Evolutionary conservation across 2,113 vertebrate genomes (phyloP).

Genomic region (Xiphophorus hellerii): DNA sequence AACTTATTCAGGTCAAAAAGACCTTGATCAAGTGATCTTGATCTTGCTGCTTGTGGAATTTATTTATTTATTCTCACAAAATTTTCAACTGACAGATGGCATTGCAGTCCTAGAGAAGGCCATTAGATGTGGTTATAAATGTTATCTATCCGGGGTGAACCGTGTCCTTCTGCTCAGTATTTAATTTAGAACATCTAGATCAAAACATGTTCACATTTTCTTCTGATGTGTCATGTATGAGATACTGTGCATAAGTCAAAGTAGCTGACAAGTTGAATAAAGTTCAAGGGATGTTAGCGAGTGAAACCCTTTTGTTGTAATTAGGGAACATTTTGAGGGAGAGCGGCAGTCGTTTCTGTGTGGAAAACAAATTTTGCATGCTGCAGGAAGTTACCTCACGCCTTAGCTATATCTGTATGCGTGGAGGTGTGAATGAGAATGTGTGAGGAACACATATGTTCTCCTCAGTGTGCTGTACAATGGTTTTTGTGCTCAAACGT

Average conservation of each 20-base stretch:
- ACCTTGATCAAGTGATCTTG: neutral
- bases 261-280: neutral
- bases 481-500: conserved; percentile 10
- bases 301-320: conserved; percentile 5
- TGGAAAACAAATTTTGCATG: conserved; percentile 9
- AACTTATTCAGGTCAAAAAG: neutral
- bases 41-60: neutral
- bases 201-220: conserved; percentile 1
- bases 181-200: conserved; percentile 6
- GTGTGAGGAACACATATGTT: conserved; percentile 24
- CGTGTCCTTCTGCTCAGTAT: neutral
- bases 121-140: neutral
- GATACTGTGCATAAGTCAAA: conserved; percentile 2
- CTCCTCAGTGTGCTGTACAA: conserved; percentile 1
- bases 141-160: neutral
- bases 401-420: conserved; percentile 16
- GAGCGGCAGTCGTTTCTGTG: neutral
- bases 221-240: neutral
- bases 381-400: conserved; percentile 4
- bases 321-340: neutral
- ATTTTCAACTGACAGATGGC: conserved; percentile 12
- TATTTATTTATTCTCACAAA: neutral
- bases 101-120: conserved; percentile 4
- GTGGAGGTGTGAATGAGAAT: conserved; percentile 24
- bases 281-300: conserved; percentile 1